Evolutionary conservation across 2,888 invertebrate genomes (phyloP), one percentile per base, ranked within the genome.

Genomic region (Ferrisia virgata): DNA sequence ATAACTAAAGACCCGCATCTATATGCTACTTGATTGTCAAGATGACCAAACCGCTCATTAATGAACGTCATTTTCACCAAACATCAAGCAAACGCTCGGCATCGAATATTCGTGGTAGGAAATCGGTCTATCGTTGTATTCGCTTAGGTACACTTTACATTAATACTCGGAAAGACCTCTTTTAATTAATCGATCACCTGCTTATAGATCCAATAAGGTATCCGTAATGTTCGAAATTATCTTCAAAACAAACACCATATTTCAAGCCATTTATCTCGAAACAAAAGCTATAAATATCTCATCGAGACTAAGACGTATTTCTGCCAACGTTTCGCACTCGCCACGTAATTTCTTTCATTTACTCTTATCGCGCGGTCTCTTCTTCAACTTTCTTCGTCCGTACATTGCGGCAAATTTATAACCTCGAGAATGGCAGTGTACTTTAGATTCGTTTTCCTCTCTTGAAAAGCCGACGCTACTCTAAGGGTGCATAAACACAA

Each of bases 41-140:
- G 72, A 72, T 72, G 72, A 72, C 72, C 72, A 72, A 72, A 72
- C 72, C 72, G 72, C 72, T 72, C 72, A 72, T 72, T 72, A 72
- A 72, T 72, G 72, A 72, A 72, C 33, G 72, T 72, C 72, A 72
- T 72, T 72, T 72, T 33, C 25, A 72, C 72, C 31, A 5, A 72
- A 72, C 72, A n/a, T 72, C 33, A 33, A 33, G 6, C 33, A 33
- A 9, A 72, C 72, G 72, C 2, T 4, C n/a, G 0, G 72, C 4
- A 33, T 72, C 4, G 58, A 9, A 4, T 64, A 13, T 64, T 64
- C 58, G 4, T 28, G 28, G 58, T 25, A 64, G 58, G 58, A 64
- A 64, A 64, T 47, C 8, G 18, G 47, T 18, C 18, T 64, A 43
- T 43, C 8, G 43, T 5, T 43, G 43, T 9, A 43, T 36, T 36